These are phyloP conservation scores for Margarornis squamiger DNA, from an alignment of 2,797 vertebrate genomes.

Conservation along the genomic window DNA sequence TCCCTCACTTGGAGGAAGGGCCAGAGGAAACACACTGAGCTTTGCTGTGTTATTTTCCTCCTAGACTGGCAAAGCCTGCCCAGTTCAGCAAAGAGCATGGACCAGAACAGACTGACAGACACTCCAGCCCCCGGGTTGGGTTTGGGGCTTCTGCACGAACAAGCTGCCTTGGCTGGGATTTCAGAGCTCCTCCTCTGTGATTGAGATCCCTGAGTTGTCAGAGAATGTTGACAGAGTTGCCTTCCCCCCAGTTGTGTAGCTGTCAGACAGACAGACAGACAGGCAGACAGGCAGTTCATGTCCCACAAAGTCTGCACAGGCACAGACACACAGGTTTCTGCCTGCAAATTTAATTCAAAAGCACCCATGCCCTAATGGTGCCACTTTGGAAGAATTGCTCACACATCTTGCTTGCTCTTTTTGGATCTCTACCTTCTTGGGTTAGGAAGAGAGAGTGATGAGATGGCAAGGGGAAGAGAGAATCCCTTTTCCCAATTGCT, in stretches of 20 bases:
- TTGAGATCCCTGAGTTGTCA: neutral
- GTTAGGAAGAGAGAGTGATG: neutral
- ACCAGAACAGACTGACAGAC: neutral
- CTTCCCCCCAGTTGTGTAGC: neutral
- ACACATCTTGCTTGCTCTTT: neutral
- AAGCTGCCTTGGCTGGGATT: neutral
- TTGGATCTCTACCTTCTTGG: neutral
- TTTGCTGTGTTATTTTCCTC: neutral
- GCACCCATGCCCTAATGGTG: neutral
- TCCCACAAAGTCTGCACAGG: neutral
- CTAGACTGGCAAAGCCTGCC: neutral
- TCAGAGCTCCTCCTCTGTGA: neutral
- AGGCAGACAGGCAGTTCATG: neutral
- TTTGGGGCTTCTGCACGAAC: neutral
- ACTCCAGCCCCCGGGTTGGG: neutral
- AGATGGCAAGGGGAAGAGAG: neutral
- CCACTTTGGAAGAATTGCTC: neutral
- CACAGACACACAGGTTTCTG: neutral
- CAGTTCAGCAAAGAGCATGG: neutral
- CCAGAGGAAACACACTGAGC: neutral
- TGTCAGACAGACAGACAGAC: neutral
- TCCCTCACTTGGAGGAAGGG: neutral
- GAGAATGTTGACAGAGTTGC: neutral
- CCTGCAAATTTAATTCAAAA: neutral
- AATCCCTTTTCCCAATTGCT: neutral